A percentile compares a stretch with the other conserved stretches of the same genome.
Conservation (phyloP, 2,888 invertebrate species). For the Tipula confusa region DNA sequence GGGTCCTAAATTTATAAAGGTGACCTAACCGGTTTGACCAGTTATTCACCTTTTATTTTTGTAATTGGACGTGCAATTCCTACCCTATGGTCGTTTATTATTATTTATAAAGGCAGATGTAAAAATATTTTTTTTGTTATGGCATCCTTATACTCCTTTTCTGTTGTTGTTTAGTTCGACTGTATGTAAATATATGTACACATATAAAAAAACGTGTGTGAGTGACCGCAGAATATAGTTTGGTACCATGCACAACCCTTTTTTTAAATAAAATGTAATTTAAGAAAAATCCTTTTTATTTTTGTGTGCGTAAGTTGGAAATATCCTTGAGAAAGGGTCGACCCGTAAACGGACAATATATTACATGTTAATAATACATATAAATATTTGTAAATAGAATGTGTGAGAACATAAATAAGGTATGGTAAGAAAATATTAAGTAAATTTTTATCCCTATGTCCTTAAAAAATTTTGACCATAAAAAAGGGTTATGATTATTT, state of each 20-base stretch:
- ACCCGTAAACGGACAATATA: neutral
- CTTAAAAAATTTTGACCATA: conserved; percentile 7
- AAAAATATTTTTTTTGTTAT: neutral
- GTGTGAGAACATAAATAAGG: neutral
- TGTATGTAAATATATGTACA: too few relatives aligned
- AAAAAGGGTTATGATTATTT: neutral
- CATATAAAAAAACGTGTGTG: neutral
- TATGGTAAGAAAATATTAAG: neutral
- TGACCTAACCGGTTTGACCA: conserved; percentile 25
- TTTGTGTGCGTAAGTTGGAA: neutral
- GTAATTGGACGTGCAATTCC: conserved; percentile 5
- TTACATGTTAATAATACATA: neutral
- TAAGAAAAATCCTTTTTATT: neutral
- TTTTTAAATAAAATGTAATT: neutral
- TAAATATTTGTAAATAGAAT: neutral
- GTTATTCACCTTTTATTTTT: neutral
- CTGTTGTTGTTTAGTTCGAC: neutral
- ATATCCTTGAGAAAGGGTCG: neutral
- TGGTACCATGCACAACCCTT: neutral
- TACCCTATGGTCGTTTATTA: neutral
- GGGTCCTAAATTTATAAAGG: neutral
- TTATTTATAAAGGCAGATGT: neutral
- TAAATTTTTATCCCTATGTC: neutral
- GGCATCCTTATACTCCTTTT: neutral
- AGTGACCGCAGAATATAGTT: neutral